These are phyloP conservation scores for Coendou prehensilis DNA, from an alignment of 2,797 vertebrate species.

Conservation along the genomic window DNA sequence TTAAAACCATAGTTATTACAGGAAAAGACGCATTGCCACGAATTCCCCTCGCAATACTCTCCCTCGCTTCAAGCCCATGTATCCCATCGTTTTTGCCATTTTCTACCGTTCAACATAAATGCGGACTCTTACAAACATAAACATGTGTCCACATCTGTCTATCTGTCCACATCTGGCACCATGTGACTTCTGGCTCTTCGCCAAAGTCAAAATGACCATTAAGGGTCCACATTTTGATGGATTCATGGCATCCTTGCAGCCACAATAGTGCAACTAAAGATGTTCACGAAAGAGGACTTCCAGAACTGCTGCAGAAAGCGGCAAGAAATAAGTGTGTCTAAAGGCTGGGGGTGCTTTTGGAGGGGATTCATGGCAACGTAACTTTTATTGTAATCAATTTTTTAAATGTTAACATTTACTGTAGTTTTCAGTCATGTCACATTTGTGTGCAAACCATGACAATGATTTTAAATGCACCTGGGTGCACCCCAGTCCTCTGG, in stretches of 20 bases:
- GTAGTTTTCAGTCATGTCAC: neutral
- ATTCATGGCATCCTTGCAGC: neutral
- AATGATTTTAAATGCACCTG: neutral
- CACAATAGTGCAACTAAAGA: neutral
- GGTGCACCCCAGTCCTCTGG: neutral
- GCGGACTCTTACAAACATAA: neutral
- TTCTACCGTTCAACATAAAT: neutral
- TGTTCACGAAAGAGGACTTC: neutral
- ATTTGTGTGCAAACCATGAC: no score
- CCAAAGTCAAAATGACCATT: neutral
- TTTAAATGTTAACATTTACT: neutral
- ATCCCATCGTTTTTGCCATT: neutral
- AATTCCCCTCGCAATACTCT: neutral
- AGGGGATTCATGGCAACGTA: neutral
- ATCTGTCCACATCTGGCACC: no score
- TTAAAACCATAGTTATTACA: neutral
- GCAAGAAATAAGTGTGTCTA: fast-evolving
- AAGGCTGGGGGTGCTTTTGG: neutral
- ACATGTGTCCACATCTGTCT: fast-evolving
- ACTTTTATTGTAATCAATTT: neutral
- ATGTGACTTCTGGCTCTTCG: neutral
- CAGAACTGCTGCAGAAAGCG: neutral
- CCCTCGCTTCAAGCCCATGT: neutral
- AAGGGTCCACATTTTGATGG: neutral
- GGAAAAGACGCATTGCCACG: neutral